Percentiles rank a stretch among this genome's conserved stretches.
phyloP scores from a whole-genome alignment of 2,113 vertebrate genomes.

The Epinephelus fuscoguttatus region DNA sequence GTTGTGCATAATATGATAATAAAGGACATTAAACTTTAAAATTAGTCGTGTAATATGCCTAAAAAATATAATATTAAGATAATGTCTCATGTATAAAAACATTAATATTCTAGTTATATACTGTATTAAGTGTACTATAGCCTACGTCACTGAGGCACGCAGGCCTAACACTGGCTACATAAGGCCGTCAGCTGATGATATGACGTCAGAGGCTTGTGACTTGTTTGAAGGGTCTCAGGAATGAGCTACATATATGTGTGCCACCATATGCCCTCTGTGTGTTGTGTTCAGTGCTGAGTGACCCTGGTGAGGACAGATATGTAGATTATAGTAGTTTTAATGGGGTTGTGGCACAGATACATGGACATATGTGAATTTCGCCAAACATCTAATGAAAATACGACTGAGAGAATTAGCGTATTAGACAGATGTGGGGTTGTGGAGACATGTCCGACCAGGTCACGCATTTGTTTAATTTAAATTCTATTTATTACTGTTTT shows the following conservation, averaged over 20 bases:
- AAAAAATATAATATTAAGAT: too few relatives aligned
- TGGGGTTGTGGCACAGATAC: background rate
- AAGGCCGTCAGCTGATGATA: constrained; percentile 12
- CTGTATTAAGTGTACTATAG: too few relatives aligned
- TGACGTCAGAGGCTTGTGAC: constrained; percentile 24
- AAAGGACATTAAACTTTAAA: too few relatives aligned
- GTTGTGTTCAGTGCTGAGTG: background rate
- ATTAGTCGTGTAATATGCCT: too few relatives aligned
- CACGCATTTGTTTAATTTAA: background rate
- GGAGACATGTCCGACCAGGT: too few relatives aligned
- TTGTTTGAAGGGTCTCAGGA: background rate
- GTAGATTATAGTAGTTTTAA: background rate
- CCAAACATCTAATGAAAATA: background rate
- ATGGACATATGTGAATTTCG: background rate
- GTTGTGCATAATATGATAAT: too few relatives aligned
- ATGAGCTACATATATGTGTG: background rate
- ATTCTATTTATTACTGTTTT: background rate
- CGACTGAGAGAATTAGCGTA: too few relatives aligned
- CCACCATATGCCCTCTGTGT: background rate
- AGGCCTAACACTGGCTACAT: too few relatives aligned
- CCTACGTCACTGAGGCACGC: too few relatives aligned
- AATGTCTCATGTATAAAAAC: background rate
- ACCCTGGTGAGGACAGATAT: background rate
- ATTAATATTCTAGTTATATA: background rate
- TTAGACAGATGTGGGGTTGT: background rate